Evolutionary conservation across 2,888 invertebrate species (phyloP), one percentile per base, ranked within the genome.

Genomic region (Agrochola lota): DNA sequence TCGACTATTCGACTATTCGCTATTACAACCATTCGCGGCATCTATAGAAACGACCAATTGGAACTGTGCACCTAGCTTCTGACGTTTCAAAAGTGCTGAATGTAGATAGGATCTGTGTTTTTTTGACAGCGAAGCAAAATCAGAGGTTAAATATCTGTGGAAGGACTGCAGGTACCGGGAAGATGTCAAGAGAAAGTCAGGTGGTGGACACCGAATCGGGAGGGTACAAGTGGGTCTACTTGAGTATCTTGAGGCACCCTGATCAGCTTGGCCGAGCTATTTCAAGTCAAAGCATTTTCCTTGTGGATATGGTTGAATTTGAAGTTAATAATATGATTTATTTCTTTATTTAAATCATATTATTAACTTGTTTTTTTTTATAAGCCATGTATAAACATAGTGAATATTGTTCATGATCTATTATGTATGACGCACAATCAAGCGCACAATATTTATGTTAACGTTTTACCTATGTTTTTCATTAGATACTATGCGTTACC

Each of bases 361-460:
- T 40, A 23, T 23, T 23, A 64, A n/a, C n/a, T 9, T 43, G 40
- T 64, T 0, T 6, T 4, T 15, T 64, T 40, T n/a, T n/a, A n/a
- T 40, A 15, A 40, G n/a, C 17, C n/a, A 1, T 68, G n/a, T 20
- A 26, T 23, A 52, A 59, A n/a, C 8, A 12, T 12, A 64, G 12
- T 35, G 12, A 8, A 49, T 26, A 15, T 6, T 49, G 40, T 70
- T 70, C 6, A 40, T 26, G 11, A 2, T 6, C n/a, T n/a, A 17
- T 9, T 43, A 57, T 5, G 6, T n/a, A 43, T 20, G 73, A 30
- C 35, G 59, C 49, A 74, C 74, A 74, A 60, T 35, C 12, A 40
- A 74, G 49, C 74, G 74, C 74, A 74, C 60, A 62, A 26, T 49
- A 23, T 12, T 12, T 46, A n/a, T 23, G 17, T 74, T 35, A 30